Conservation (phyloP, 2,888 invertebrate species). For the Drosophila putrida region DNA sequence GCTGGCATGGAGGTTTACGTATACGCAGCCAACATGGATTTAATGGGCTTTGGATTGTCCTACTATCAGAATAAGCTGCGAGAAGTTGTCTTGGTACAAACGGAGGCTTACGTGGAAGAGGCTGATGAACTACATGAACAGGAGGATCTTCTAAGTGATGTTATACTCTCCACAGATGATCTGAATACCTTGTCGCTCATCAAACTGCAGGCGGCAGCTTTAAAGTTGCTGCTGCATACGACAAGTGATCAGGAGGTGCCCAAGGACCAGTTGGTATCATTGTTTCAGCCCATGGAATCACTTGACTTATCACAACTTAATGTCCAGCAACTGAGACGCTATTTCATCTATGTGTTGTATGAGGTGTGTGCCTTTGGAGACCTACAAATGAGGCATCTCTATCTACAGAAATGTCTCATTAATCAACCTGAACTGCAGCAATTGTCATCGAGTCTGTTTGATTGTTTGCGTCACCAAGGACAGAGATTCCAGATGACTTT, state of each 20-base stretch:
- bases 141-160: constrained; percentile 69
- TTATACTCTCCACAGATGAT: constrained; percentile 76
- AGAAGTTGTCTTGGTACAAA: constrained; percentile 77
- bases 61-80: constrained; percentile 84
- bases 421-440: constrained; percentile 39
- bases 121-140: not conserved
- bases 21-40: constrained; percentile 82
- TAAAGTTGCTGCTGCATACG: constrained; percentile 67
- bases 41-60: constrained; percentile 83
- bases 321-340: constrained; percentile 48
- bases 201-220: constrained; percentile 80
- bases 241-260: constrained; percentile 8
- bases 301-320: constrained; percentile 60
- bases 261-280: constrained; percentile 33
- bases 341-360: constrained; percentile 85
- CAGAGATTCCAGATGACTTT: constrained; percentile 15
- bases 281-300: constrained; percentile 65
- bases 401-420: constrained; percentile 65
- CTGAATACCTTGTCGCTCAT: constrained; percentile 76
- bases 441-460: constrained; percentile 48
- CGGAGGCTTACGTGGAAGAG: constrained; percentile 42
- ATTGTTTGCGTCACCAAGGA: constrained; percentile 38
- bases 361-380: constrained; percentile 84
- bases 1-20: constrained; percentile 85
- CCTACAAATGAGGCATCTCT: constrained; percentile 79